Base-by-base conservation (phyloP, 2,888 invertebrate genomes). In the Lepidochrysops patricia region DNA sequence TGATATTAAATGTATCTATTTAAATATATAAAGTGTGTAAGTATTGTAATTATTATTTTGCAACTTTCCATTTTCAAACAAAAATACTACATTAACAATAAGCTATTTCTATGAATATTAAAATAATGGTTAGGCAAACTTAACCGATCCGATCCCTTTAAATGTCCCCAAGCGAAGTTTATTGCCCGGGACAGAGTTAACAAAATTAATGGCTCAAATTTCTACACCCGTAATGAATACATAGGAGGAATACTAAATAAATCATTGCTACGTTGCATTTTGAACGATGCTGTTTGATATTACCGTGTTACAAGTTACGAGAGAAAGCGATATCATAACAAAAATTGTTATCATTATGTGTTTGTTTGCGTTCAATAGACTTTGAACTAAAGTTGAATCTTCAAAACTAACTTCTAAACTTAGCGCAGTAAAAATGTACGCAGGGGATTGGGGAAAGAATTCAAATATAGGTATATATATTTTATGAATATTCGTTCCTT, bases 121-220 rank as follows among this genome's bases (percentile, higher is more conserved):
- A 29, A 54, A 32, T 29, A 54, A 32, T 19, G 19, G 32, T 32
- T 4, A 19, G 77, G 64, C 72, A 71, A 66, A 71, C 50, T 58
- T 35, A 34, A 66, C 67, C 70, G 74, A 79, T 77, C 67, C 70
- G 74, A 79, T 77, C 78, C 77, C 76, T 74, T 73, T 75, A 71
- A 74, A 72, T 75, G 70, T 73, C 77, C 84, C 82, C 76, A 73
- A 71, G 70, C 76, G 71, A 73, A 80, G 72, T 87, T 84, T 85
- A 87, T 86, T 79, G 77, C 77, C 80, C 82, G 78, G 77, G 73
- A 79, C 82, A 78, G 77, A 84, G 84, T 82, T 88, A 88, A 89
- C 88, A 86, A 85, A 88, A 89, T 89, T 87, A 88, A 89, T 89
- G 86, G 86, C 84, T 87, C 80, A 88, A 88, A 88, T 87, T 86